These are phyloP conservation scores for Chrysina gloriosa DNA, from an alignment of 2,888 invertebrate genomes.

Conservation along the genomic window DNA sequence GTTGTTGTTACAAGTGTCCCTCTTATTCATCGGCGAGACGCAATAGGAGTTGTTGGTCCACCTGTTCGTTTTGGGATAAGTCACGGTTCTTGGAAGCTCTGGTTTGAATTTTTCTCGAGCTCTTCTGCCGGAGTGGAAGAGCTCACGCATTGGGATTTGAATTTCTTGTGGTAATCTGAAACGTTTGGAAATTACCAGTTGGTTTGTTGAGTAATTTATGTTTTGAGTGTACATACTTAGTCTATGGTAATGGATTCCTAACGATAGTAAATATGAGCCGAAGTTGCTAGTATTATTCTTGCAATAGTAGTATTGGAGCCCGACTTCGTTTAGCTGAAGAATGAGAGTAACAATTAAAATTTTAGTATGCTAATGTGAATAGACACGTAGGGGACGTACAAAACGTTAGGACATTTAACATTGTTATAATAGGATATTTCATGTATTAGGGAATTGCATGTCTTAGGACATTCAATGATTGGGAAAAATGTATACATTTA, in stretches of 20 bases:
- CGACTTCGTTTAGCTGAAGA: conserved; percentile 77
- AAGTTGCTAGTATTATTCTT: conserved; percentile 62
- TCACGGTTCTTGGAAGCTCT: conserved; percentile 36
- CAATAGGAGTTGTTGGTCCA: conserved; percentile 49
- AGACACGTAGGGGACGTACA: background rate
- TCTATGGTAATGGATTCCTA: conserved; percentile 35
- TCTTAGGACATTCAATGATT: too few species aligned
- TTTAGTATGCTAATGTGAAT: conserved; percentile 1
- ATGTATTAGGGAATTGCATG: background rate
- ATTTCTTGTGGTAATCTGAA: too few species aligned
- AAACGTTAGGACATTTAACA: background rate
- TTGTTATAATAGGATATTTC: background rate
- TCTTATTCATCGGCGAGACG: conserved; percentile 20
- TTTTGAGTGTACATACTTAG: conserved; percentile 1
- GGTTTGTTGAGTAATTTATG: conserved; percentile 17
- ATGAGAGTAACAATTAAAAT: conserved; percentile 40
- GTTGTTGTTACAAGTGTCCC: conserved; percentile 43
- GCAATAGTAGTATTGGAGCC: conserved; percentile 79
- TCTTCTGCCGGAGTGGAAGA: too few species aligned
- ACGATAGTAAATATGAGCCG: conserved; percentile 31
- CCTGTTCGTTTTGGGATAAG: conserved; percentile 43
- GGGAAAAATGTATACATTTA: too few species aligned
- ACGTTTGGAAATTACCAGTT: conserved; percentile 18
- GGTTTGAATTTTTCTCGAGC: background rate
- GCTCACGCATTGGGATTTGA: too few species aligned